Evolutionary conservation across 2,797 vertebrate genomes (phyloP), one percentile per base, ranked within the genome.

Genomic region (Champsocephalus gunnari): DNA sequence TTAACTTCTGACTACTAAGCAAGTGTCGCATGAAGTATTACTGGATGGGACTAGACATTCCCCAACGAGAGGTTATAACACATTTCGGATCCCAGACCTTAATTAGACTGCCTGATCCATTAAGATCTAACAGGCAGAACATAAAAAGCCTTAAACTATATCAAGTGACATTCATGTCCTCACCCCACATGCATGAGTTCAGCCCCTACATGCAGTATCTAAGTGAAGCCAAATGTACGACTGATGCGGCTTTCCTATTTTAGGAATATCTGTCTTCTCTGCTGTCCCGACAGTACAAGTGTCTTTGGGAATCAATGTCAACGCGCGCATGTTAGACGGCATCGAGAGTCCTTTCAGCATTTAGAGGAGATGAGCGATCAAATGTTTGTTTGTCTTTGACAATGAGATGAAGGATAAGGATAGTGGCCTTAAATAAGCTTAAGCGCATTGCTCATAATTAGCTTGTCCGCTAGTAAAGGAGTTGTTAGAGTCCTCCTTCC

Each of bases 251-350:
- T 41, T 55, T 78, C 60, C 63, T 71, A 53, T 78, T 85, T 63
- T 64, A 65, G 63, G 47, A 21, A 16, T 44, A 71, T 70, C 77
- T 44, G 71, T 80, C 61, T 73, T 59, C 61, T 75, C 24, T 41
- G 50, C 17, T 5, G 64, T 75, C 65, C 76, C 87, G 75, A 70
- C 47, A 81, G 82, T 80, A 75, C 71, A 79, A 66, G 34, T 9
- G 43, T 71, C 53, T 59, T 74, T 13, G 61, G 14, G 2, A 75
- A 60, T 66, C 69, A 67, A 28, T 61, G 75, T 75, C 80, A 75
- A 67, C 4, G 0, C 45, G 59, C 24, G 73, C 67, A 49, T 51
- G 38, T 54, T 16, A 21, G 5, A 57, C 38, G 12, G 17, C 54
- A 65, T 74, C 54, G 53, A 10, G 3, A 72, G 56, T 48, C 17